Evolutionary conservation across 2,888 invertebrate genomes (phyloP).

Genomic region (Masnerella sp.): DNA sequence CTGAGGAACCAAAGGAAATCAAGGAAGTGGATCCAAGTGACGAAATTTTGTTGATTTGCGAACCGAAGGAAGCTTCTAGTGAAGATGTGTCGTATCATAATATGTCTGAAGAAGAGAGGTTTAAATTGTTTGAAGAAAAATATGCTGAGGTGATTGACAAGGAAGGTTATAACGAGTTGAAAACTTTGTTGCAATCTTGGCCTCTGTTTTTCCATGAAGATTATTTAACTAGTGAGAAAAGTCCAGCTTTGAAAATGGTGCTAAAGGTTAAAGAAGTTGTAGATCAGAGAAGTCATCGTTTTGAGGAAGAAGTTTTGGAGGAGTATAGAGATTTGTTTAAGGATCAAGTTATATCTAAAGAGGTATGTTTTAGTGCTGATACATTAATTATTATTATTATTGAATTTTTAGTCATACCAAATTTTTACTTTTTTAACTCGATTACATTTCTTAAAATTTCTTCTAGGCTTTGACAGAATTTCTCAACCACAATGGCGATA

Average conservation of each 20-base stretch:
- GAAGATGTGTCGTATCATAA: conserved; percentile 16
- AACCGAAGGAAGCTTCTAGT: conserved; percentile 37
- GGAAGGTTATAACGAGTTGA: conserved; percentile 67
- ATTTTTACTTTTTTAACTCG: no score
- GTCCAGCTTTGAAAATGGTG: conserved; percentile 66
- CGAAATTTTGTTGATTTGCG: conserved; percentile 43
- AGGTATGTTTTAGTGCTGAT: conserved; percentile 61
- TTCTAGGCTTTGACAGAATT: conserved; percentile 68
- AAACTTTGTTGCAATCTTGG: conserved; percentile 67
- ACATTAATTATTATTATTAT: conserved; percentile 2
- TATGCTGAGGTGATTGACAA: conserved; percentile 63
- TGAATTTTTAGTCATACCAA: no score
- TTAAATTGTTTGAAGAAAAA: conserved; percentile 64
- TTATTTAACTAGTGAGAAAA: conserved; percentile 63
- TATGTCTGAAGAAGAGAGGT: conserved; percentile 67
- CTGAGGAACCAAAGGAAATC: conserved; percentile 42
- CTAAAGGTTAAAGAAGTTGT: conserved; percentile 61
- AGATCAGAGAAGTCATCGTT: conserved; percentile 58
- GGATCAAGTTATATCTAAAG: conserved; percentile 59
- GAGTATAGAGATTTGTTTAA: conserved; percentile 70
- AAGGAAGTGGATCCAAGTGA: conserved; percentile 23
- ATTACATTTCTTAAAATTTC: conserved; percentile 3
- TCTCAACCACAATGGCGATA: conserved; percentile 61
- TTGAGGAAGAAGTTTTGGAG: conserved; percentile 64
- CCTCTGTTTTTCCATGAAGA: conserved; percentile 64